phyloP scores from a whole-genome alignment of 2,113 vertebrate genomes.

The Microtus richardsoni region DNA sequence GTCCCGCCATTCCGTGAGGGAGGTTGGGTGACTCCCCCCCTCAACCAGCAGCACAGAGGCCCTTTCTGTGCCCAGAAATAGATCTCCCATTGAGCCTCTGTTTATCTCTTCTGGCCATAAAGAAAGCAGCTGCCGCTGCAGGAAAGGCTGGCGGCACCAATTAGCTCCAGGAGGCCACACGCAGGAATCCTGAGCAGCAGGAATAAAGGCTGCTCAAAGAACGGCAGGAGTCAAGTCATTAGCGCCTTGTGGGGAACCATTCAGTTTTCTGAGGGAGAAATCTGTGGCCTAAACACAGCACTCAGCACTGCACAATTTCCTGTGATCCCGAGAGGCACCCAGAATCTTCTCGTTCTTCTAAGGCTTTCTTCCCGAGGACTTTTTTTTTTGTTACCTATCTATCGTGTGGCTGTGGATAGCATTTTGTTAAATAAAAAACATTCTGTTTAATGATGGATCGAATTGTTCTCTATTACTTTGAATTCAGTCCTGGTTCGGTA shows the following conservation, averaged over 20 bases:
- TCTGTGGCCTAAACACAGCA: neutral
- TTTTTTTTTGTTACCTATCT: neutral
- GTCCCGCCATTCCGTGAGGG: neutral
- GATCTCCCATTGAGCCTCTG: conserved; percentile 67
- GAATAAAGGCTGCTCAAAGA: conserved; percentile 45
- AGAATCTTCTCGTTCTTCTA: neutral
- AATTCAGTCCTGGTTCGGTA: neutral
- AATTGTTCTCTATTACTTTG: conserved; percentile 10
- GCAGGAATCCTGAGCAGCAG: neutral
- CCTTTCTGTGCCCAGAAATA: conserved; percentile 76
- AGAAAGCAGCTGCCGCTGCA: conserved; percentile 64
- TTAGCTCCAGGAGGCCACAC: conserved; percentile 58
- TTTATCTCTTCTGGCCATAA: conserved; percentile 73
- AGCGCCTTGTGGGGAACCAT: neutral
- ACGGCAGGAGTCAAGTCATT: conserved; percentile 18
- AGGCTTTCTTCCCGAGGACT: neutral
- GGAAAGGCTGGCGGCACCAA: conserved; percentile 61
- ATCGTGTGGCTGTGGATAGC: neutral
- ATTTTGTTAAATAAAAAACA: conserved; percentile 40
- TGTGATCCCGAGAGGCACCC: neutral
- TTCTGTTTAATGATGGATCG: neutral
- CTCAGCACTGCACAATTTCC: neutral
- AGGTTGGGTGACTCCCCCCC: conserved; percentile 15
- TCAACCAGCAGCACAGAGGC: conserved; percentile 58
- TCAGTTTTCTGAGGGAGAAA: neutral